Evolutionary conservation across 2,888 invertebrate species (phyloP), one percentile per base, ranked within the genome.

Genomic region (Rhorus exstirpatorius): DNA sequence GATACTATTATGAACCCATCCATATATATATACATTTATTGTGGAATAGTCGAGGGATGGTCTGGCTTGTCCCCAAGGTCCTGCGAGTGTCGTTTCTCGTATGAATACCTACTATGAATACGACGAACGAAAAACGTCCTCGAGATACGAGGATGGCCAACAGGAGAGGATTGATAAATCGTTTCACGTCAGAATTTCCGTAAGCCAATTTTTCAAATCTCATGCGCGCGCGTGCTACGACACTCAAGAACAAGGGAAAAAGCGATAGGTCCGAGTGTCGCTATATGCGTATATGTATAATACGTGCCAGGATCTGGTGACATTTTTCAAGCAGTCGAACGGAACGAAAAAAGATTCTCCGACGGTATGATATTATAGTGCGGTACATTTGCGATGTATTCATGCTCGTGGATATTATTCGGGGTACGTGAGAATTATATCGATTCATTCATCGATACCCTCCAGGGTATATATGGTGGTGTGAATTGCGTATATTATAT

Each of bases 311-410:
- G 58, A 10, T 10, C 19, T 1, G 49, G 41, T 58, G 80, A 84
- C 90, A 92, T 92, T 92, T 92, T 91, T 92, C 92, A 91, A 89
- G 85, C 91, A 90, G 87, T 89, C 90, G 85, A 72, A 88, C 86
- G 90, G 90, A 91, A 91, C 92, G 90, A 72, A 38, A 84, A n/a
- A 83, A 85, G 53, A 60, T 65, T 46, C 21, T 21, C 8, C 63
- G 26, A 60, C 74, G 17, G 35, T 71, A 10, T 44, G 17, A 41
- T 10, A 26, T 63, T 3, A n/a, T 21, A 12, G 24, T 12, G 17
- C 0, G 26, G 60, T 26, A 38, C 7, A n/a, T 24, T 53, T 44
- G 17, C 38, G 1, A 31, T 31, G 31, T 38, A 8, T 38, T 8
- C 38, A 8, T 8, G 38, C 38, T 8, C 46, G 44, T 44, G 44